Evolutionary conservation across 2,113 vertebrate species (phyloP).

Genomic region (Myotis lucifugus): DNA sequence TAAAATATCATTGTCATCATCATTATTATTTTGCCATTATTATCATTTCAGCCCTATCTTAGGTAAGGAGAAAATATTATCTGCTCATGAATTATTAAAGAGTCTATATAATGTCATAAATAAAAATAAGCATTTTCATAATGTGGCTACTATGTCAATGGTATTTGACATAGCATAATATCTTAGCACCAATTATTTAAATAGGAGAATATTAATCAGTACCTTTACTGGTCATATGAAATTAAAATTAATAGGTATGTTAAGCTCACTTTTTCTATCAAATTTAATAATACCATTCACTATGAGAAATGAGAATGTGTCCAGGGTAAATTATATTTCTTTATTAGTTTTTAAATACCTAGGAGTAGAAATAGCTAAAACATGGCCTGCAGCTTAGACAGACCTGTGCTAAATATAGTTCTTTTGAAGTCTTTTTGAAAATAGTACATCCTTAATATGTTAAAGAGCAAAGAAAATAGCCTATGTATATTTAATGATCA

Average conservation of each 20-base stretch:
- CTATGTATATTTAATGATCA: neutral
- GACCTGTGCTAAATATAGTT: neutral
- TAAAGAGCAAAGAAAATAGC: neutral
- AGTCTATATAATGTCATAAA: neutral
- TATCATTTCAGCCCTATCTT: neutral
- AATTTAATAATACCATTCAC: neutral
- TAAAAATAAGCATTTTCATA: neutral
- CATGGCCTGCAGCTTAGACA: neutral
- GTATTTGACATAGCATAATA: neutral
- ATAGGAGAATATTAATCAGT: neutral
- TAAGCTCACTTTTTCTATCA: neutral
- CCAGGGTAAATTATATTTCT: neutral
- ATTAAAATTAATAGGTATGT: neutral
- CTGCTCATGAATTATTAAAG: neutral
- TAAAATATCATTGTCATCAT: neutral
- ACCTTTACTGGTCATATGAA: neutral
- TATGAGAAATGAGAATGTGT: neutral
- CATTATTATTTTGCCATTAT: neutral
- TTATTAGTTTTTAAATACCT: neutral
- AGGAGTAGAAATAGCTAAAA: neutral
- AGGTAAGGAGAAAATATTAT: neutral
- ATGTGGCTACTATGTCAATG: neutral
- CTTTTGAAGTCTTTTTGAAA: neutral
- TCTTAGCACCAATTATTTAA: neutral
- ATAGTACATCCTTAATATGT: neutral